Evolutionary conservation across 1,140 invertebrate species (phyloP).

Genomic region (Macrobrachium nipponense): DNA sequence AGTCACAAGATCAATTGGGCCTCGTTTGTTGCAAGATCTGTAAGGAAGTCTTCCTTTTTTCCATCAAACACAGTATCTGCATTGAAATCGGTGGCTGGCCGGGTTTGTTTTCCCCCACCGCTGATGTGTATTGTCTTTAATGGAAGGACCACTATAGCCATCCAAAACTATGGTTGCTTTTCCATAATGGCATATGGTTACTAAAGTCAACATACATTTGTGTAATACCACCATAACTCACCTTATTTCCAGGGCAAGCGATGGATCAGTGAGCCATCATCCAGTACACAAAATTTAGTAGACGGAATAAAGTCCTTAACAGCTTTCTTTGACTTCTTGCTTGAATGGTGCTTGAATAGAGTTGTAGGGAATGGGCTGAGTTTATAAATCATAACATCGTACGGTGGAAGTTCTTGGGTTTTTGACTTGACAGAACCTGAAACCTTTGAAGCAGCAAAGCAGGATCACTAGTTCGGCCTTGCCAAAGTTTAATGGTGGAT

Average conservation of each 20-base stretch:
- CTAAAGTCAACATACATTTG: constrained; percentile 4
- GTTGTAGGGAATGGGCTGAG: too few species aligned
- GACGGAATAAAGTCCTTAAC: too few species aligned
- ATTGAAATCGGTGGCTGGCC: neutral
- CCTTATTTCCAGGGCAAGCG: constrained; percentile 2
- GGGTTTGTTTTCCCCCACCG: too few species aligned
- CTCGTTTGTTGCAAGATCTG: neutral
- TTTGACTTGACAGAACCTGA: neutral
- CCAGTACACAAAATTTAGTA: too few species aligned
- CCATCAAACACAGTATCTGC: neutral
- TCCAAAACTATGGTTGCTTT: constrained; percentile 13
- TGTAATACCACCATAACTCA: constrained; percentile 4
- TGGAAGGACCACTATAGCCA: too few species aligned
- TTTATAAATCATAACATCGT: too few species aligned
- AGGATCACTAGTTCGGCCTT: neutral
- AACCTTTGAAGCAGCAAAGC: neutral
- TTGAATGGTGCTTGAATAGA: too few species aligned
- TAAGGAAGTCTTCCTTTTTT: constrained; percentile 7
- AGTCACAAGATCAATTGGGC: constrained; percentile 1
- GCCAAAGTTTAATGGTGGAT: neutral
- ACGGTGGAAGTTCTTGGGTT: too few species aligned
- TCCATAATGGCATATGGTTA: constrained; percentile 4
- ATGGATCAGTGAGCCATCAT: neutral
- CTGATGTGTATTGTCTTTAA: too few species aligned
- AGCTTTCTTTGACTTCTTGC: too few species aligned